phyloP scores from a whole-genome alignment of 2,113 vertebrate species.

The Condylura cristata region DNA sequence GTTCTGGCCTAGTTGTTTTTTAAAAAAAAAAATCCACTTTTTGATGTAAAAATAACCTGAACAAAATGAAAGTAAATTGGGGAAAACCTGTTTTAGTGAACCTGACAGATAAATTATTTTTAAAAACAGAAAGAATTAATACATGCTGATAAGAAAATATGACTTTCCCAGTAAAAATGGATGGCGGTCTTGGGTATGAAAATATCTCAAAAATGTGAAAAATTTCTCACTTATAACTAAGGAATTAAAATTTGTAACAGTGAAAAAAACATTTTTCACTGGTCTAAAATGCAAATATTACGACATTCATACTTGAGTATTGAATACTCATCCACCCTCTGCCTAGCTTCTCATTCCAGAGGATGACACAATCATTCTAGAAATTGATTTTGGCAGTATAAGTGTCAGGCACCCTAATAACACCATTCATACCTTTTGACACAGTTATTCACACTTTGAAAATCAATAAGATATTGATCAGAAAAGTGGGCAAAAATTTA shows the following conservation, averaged over 20 bases:
- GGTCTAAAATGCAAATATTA: not conserved
- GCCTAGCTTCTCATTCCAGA: not conserved
- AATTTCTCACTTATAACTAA: conserved; percentile 25
- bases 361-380: not conserved
- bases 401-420: not conserved
- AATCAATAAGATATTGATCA: not conserved
- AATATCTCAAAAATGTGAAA: conserved; percentile 51
- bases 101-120: conserved; percentile 13
- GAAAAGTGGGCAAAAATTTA: not conserved
- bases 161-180: conserved; percentile 20
- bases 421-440: not conserved
- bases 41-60: not conserved
- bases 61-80: conserved; percentile 5
- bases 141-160: conserved; percentile 50
- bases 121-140: conserved; percentile 44
- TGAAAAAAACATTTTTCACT: not conserved
- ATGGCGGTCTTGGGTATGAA: not conserved
- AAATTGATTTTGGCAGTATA: not conserved
- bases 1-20: too few relatives aligned
- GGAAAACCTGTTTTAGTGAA: conserved; percentile 13
- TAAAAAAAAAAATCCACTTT: not conserved
- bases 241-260: conserved; percentile 45
- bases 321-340: not conserved
- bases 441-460: not conserved
- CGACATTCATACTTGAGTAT: not conserved